Conservation (phyloP, 2,797 vertebrate genomes). For the Acanthis flammea region DNA sequence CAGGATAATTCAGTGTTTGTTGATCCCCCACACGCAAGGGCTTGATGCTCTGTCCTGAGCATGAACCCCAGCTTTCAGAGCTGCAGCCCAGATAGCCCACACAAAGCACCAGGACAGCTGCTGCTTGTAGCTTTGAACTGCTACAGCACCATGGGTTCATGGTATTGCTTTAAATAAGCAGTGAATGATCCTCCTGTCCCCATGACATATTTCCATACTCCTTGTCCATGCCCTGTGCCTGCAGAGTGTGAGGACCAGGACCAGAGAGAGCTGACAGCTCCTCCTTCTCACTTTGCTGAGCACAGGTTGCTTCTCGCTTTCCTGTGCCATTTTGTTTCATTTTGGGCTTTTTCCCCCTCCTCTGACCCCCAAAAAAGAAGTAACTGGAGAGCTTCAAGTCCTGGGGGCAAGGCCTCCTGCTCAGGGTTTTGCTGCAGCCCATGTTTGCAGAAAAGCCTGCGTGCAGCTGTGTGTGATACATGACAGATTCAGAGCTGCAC, state of each 20-base stretch:
- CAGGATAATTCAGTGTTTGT: constrained; percentile 14
- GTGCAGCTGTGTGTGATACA: neutral
- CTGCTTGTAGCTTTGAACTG: neutral
- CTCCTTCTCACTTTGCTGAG: neutral
- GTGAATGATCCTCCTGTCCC: neutral
- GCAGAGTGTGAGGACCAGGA: neutral
- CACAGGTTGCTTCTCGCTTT: neutral
- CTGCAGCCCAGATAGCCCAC: neutral
- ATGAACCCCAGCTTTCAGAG: neutral
- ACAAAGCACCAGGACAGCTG: neutral
- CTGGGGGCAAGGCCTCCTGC: neutral
- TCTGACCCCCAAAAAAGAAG: neutral
- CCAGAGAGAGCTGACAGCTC: neutral
- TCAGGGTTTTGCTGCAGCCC: neutral
- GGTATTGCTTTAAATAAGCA: neutral
- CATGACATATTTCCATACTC: neutral
- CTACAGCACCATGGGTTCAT: neutral
- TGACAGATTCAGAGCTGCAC: neutral
- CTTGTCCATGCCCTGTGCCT: neutral
- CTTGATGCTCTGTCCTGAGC: neutral
- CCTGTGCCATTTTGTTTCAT: neutral
- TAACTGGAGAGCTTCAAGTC: neutral
- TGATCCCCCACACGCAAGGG: neutral
- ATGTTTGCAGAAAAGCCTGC: neutral
- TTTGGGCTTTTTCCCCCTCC: neutral